A percentile compares a stretch with the other conserved stretches of the same genome.
phyloP scores from a whole-genome alignment of 2,113 vertebrate species.

The Cochlearius cochlearius region DNA sequence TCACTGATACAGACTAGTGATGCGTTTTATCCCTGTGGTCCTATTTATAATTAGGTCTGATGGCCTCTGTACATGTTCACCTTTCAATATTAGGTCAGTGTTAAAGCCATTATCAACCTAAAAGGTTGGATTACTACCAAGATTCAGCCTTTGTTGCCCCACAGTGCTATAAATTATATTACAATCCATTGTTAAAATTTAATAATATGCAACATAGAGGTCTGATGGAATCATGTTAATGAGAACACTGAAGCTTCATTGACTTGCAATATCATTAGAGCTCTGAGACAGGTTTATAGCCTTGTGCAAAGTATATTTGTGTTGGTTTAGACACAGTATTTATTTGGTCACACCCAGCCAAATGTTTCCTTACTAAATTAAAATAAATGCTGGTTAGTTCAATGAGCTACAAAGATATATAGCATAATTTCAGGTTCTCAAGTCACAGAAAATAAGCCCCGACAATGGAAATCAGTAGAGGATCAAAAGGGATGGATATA shows the following conservation, averaged over 20 bases:
- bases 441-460: conserved; percentile 44
- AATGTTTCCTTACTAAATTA: conserved; percentile 53
- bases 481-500: conserved; percentile 27
- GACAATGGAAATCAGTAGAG: conserved; percentile 21
- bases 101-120: conserved; percentile 6
- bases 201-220: conserved; percentile 47
- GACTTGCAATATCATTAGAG: conserved; percentile 59
- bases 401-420: conserved; percentile 52
- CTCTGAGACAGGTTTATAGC: conserved; percentile 47
- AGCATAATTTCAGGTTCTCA: conserved; percentile 25
- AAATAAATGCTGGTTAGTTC: conserved; percentile 46
- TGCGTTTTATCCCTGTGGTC: background rate
- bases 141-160: background rate
- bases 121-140: background rate
- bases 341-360: conserved; percentile 56
- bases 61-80: background rate
- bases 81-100: background rate
- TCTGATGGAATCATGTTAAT: conserved; percentile 51
- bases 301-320: conserved; percentile 23
- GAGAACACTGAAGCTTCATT: conserved; percentile 57
- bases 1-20: background rate
- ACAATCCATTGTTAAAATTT: conserved; percentile 42
- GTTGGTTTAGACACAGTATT: conserved; percentile 43
- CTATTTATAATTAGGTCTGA: background rate
- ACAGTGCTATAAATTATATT: conserved; percentile 38